Conservation (phyloP, 2,888 invertebrate species). For the Zaprionus bogoriensis region DNA sequence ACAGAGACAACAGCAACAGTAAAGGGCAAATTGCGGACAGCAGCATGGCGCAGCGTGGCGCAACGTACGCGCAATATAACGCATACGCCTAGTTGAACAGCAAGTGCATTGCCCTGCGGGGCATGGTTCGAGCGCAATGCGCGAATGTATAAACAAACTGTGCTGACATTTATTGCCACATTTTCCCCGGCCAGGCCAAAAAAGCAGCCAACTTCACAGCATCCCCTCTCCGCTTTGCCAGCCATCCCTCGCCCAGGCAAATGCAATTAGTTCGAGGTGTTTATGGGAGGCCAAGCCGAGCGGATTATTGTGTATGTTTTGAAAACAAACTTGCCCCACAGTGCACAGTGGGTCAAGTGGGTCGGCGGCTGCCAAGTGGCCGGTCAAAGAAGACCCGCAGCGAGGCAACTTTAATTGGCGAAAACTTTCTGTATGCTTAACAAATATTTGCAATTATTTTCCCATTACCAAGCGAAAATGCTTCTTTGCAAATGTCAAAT, state of each 20-base stretch:
- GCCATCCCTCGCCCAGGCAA: constrained; percentile 1
- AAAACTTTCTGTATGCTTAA: constrained; percentile 4
- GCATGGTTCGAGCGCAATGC: not conserved
- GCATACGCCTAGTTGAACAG: constrained; percentile 49
- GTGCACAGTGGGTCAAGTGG: constrained; percentile 37
- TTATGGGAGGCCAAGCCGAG: constrained; percentile 43
- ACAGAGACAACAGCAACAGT: not conserved
- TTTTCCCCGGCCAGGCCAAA: constrained; percentile 21
- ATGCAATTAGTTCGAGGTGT: constrained; percentile 52
- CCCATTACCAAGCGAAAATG: not conserved
- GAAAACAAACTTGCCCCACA: constrained; percentile 31
- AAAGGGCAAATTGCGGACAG: constrained; percentile 29
- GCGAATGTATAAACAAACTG: constrained; percentile 32
- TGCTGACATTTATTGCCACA: constrained; percentile 53
- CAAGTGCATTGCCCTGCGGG: constrained; percentile 38
- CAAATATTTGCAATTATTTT: constrained; percentile 1
- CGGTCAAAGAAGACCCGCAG: constrained; percentile 9
- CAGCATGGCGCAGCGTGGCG: constrained; percentile 4
- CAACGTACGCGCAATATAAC: constrained; percentile 37
- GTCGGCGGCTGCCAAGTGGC: not conserved
- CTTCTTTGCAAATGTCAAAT: constrained; percentile 12
- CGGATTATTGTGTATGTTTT: constrained; percentile 48
- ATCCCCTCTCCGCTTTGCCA: not conserved
- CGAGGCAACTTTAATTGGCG: constrained; percentile 46
- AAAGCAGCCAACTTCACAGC: constrained; percentile 22